Percentiles rank a stretch among this genome's conserved stretches.
Evolutionary conservation across 2,797 vertebrate species (phyloP).

Genomic region (Brachymystax lenok): DNA sequence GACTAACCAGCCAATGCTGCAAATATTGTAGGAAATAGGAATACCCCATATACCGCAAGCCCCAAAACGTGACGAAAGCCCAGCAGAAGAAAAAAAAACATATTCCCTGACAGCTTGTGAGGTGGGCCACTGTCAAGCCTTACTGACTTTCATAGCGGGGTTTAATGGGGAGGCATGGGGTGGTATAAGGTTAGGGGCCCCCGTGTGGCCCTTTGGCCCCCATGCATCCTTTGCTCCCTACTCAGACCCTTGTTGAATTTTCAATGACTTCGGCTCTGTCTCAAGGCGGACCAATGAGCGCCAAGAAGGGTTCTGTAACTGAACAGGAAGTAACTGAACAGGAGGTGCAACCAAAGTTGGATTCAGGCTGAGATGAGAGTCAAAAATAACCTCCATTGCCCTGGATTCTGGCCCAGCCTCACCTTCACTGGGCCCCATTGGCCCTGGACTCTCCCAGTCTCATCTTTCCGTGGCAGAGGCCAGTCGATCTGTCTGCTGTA

Average conservation of each 20-base stretch:
- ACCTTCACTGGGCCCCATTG: no score
- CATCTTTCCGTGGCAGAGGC: conserved; percentile 18
- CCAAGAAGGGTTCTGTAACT: no score
- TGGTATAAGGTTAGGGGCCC: conserved; percentile 17
- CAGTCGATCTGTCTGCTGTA: conserved; percentile 37
- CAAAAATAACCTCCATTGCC: background rate
- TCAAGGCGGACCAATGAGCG: no score
- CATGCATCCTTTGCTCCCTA: background rate
- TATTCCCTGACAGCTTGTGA: conserved; percentile 25
- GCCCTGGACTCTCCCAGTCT: no score
- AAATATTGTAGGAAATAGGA: conserved; percentile 27
- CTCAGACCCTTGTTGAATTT: background rate
- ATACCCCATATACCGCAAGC: background rate
- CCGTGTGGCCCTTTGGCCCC: background rate
- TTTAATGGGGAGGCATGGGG: conserved; percentile 31
- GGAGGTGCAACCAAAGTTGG: no score
- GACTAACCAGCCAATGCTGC: conserved; percentile 27
- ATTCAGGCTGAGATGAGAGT: background rate
- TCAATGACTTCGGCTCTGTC: no score
- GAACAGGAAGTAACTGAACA: no score
- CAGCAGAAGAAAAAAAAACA: conserved; percentile 32
- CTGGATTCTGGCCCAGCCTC: conserved; percentile 15
- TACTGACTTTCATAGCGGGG: conserved; percentile 21
- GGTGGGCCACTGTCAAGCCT: conserved; percentile 21
- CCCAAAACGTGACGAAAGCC: conserved; percentile 29